These are phyloP conservation scores for Teleopsis dalmanni DNA, from an alignment of 1,140 invertebrate species.

Conservation along the genomic window DNA sequence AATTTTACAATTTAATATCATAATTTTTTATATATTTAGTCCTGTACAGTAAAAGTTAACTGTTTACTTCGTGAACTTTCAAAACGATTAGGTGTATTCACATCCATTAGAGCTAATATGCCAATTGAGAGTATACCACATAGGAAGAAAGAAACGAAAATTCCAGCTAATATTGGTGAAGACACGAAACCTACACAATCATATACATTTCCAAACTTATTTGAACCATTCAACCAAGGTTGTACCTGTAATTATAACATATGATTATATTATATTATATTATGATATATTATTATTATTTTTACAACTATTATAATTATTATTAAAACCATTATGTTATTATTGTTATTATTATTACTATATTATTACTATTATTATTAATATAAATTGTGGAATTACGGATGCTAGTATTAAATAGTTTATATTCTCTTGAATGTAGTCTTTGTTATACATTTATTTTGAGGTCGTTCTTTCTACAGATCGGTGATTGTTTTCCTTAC, in stretches of 20 bases:
- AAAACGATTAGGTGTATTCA: conserved; percentile 96
- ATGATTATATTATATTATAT: neutral
- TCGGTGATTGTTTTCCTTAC: too few species aligned
- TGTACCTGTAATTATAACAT: conserved; percentile 45
- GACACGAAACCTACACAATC: conserved; percentile 88
- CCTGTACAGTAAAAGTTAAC: conserved; percentile 69
- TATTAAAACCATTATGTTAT: too few species aligned
- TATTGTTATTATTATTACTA: too few species aligned
- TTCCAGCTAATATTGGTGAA: conserved; percentile 81
- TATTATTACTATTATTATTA: too few species aligned
- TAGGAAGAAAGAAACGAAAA: conserved; percentile 76
- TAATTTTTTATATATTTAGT: conserved; percentile 49
- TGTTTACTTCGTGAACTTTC: conserved; percentile 96
- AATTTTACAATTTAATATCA: neutral
- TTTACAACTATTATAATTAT: neutral
- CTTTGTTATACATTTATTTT: too few species aligned
- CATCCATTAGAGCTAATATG: conserved; percentile 81
- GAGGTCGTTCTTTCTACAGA: too few species aligned
- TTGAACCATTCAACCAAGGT: conserved; percentile 47
- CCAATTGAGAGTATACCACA: conserved; percentile 71
- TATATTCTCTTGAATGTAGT: too few species aligned
- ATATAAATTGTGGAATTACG: too few species aligned
- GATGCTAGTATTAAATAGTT: too few species aligned
- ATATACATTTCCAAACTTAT: conserved; percentile 61
- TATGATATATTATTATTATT: neutral